Base-by-base conservation (phyloP, 2,113 vertebrate species). In the Hemiprocne comata region DNA sequence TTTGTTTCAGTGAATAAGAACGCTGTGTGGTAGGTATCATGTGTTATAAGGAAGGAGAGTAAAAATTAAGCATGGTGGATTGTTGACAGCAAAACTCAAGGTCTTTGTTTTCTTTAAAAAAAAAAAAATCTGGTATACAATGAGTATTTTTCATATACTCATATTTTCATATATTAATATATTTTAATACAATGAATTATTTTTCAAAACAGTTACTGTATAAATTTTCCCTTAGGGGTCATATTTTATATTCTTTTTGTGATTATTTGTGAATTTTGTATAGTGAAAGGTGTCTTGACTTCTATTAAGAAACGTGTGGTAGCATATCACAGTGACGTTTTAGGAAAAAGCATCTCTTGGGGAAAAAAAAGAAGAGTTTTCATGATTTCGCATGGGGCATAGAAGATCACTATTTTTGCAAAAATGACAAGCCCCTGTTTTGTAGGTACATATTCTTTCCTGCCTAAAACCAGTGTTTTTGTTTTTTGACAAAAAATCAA, bases 251-350 rank as follows among this genome's bases (percentile, higher is more conserved):
- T 44, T 71, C 1, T 50, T 93, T 66, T 67, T 74, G 36, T 66
- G 28, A 23, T 85, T 70, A 28, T 21, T 42, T 69, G 5, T 91
- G 10, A 72, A 50, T 72, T 82, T 78, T 66, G 10, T 66, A 14
- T 42, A 34, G 7, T 40, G 21, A 75, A 74, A 61, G 2, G 15
- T 87, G 24, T 76, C 17, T 90, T 85, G 8, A 31, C 5, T 62
- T n/a, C 14, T 8, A 1, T 87, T 80, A 51, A 54, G 67, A 53
- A 87, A 69, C n/a, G 2, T 42, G 8, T 69, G 33, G 48, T 90
- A 93, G 40, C 54, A 70, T 94, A 91, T 93, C 65, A 67, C 36
- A 87, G 46, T 85, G 84, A 93, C 73, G 89, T 33, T 67, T 34
- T 53, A 69, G 51, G 26, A 60, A 54, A 71, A 34, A 75, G 46